These are phyloP conservation scores for Huso huso DNA, from an alignment of 2,797 vertebrate genomes.

Conservation along the genomic window DNA sequence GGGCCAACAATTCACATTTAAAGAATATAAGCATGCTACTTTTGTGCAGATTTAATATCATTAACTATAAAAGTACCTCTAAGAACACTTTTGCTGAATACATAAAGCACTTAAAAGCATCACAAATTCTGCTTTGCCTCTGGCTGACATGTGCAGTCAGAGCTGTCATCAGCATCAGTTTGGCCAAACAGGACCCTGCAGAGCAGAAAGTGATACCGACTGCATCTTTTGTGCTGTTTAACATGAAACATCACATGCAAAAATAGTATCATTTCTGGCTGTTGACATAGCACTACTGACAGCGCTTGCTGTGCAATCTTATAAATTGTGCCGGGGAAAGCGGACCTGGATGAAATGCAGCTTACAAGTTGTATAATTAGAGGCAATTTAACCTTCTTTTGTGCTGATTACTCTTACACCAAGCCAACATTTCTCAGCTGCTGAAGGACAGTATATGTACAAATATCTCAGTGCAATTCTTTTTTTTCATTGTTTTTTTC, in stretches of 20 bases:
- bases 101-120: conserved; percentile 53
- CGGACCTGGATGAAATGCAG: conserved; percentile 43
- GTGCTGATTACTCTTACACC: conserved; percentile 42
- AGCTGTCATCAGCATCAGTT: conserved; percentile 63
- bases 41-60: not conserved
- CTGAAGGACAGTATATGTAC: not conserved
- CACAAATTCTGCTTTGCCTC: conserved; percentile 45
- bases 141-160: conserved; percentile 56
- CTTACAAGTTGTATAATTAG: conserved; percentile 58
- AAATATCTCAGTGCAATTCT: not conserved
- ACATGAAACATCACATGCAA: conserved; percentile 49
- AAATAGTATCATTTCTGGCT: conserved; percentile 49
- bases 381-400: conserved; percentile 56
- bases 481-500: too few relatives aligned
- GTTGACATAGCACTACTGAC: conserved; percentile 53
- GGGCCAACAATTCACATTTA: too few relatives aligned
- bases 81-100: conserved; percentile 54
- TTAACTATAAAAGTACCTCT: conserved; percentile 37
- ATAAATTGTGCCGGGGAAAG: conserved; percentile 49
- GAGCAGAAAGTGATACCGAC: conserved; percentile 51
- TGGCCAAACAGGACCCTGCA: conserved; percentile 44
- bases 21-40: too few relatives aligned
- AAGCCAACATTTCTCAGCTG: conserved; percentile 4
- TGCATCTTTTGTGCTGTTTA: conserved; percentile 44
- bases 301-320: conserved; percentile 48